Evolutionary conservation across 2,888 invertebrate genomes (phyloP), one percentile per base, ranked within the genome.

Genomic region (Lordiphosa fenestrarum): DNA sequence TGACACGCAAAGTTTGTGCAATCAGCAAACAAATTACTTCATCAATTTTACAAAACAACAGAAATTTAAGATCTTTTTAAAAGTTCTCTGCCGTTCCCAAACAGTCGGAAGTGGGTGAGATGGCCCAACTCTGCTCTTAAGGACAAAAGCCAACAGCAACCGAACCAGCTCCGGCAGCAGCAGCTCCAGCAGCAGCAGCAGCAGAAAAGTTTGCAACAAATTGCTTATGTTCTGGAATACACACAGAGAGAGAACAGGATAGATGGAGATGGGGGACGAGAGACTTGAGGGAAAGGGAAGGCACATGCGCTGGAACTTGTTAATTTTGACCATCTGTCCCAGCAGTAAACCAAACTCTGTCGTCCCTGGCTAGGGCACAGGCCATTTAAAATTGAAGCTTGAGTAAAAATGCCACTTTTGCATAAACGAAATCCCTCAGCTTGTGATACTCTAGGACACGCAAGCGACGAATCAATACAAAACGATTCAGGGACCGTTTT

Each of bases 1-100:
- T 78, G 81, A 73, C 84, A 78, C 81, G 77, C 81, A 78, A 78
- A 78, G 81, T 84, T 78, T 78, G 65, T 81, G 84, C 84, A 84
- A 84, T 78, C 81, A 73, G 58, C 84, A 78, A 84, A 81, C 77
- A 81, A 78, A 84, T 78, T 78, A 78, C 81, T 84, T 78, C 81
- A 78, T 78, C 77, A 78, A 84, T 78, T 78, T 84, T 84, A 81
- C 81, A 76, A 71, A 78, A 76, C 84, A 78, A 81, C 84, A 71
- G 76, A 73, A 84, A 84, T 73, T 76, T 76, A 73, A 67, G 77
- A 81, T 84, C 73, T 81, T 71, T 78, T 81, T 73, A 84, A 77
- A 78, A 81, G 69, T 81, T 78, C 30, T 50, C 49, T 60, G 55
- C 55, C 48, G 56, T 59, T 53, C 38, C 51, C 53, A 53, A 60